phyloP scores from a whole-genome alignment of 1,140 invertebrate genomes.

The Bombus polaris region DNA sequence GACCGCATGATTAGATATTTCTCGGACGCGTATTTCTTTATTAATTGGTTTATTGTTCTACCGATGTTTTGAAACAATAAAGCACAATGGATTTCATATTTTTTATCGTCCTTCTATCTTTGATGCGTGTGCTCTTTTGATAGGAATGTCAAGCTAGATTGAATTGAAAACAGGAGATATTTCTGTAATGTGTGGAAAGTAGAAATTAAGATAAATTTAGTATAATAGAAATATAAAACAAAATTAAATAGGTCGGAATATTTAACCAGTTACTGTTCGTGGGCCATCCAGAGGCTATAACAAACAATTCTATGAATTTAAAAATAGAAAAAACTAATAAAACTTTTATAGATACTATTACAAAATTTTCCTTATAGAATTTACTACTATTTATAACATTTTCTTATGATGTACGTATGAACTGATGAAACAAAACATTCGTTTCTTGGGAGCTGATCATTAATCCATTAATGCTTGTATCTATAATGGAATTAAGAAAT shows the following conservation, averaged over 20 bases:
- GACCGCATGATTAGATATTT: background rate
- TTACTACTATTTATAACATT: too few species aligned
- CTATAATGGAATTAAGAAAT: too few species aligned
- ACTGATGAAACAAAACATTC: too few species aligned
- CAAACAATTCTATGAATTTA: too few species aligned
- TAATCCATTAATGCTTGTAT: too few species aligned
- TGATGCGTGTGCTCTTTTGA: background rate
- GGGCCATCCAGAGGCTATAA: too few species aligned
- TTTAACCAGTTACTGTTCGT: too few species aligned
- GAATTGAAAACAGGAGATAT: background rate
- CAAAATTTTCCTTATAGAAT: too few species aligned
- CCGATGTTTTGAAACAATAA: background rate
- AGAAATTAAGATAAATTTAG: background rate
- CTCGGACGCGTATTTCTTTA: background rate
- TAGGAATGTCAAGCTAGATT: background rate
- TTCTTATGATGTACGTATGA: too few species aligned
- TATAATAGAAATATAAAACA: background rate
- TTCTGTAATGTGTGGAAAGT: background rate
- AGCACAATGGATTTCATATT: background rate
- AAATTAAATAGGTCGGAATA: background rate
- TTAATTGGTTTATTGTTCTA: background rate
- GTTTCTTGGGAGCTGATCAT: too few species aligned
- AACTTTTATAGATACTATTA: too few species aligned
- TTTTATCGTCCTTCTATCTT: background rate
- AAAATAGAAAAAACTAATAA: too few species aligned